Percentiles rank a stretch among this genome's conserved stretches.
These are phyloP conservation scores for Oreonectes daqikongensis DNA, from an alignment of 2,797 vertebrate genomes.

Conservation along the genomic window DNA sequence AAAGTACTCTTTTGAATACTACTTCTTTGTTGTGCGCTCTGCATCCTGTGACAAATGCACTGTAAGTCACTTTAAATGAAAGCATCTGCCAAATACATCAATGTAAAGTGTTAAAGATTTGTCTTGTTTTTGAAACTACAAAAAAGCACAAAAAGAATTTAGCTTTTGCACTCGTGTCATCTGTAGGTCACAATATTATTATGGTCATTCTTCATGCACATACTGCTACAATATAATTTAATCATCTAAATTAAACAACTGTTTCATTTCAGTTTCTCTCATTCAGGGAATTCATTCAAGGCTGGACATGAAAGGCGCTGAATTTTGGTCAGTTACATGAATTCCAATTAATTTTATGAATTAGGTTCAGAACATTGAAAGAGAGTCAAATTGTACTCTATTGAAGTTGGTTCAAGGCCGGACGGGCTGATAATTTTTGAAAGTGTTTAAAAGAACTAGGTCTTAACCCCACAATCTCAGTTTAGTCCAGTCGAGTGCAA, in stretches of 20 bases:
- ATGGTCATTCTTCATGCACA: not conserved
- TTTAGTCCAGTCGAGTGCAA: too few relatives aligned
- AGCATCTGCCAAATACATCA: too few relatives aligned
- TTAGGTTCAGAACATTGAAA: not conserved
- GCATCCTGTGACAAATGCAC: too few relatives aligned
- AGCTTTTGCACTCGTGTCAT: not conserved
- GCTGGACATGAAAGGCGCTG: not conserved
- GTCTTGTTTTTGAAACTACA: not conserved
- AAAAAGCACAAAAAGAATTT: not conserved
- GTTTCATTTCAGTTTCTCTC: conserved; percentile 16
- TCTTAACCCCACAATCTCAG: too few relatives aligned
- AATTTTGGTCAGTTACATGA: not conserved
- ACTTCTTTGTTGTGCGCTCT: too few relatives aligned
- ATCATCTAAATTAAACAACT: not conserved
- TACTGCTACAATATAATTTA: not conserved
- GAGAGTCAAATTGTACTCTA: not conserved
- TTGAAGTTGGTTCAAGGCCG: not conserved
- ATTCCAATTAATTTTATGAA: not conserved
- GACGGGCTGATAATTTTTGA: not conserved
- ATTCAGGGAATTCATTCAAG: conserved; percentile 15
- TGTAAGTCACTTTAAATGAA: too few relatives aligned
- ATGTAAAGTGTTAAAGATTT: too few relatives aligned
- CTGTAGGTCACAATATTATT: not conserved
- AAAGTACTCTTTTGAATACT: too few relatives aligned
- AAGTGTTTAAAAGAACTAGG: too few relatives aligned